Conservation (phyloP, 2,113 vertebrate genomes). For the Tragelaphus strepsiceros region DNA sequence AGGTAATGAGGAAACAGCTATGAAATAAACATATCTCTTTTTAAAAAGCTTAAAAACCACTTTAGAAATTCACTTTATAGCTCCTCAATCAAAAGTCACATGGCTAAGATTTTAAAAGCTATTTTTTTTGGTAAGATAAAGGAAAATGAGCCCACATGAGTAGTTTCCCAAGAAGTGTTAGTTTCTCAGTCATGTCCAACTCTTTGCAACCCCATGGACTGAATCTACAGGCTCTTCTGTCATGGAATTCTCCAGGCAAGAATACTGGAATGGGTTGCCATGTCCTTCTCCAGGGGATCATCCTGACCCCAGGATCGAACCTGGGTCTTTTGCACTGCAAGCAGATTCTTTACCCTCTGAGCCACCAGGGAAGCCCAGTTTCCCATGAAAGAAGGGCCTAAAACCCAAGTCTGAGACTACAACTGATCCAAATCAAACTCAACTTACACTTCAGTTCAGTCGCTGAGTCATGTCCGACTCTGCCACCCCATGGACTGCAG, state of each 20-base stretch:
- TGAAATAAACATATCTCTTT: background rate
- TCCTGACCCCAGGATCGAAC: background rate
- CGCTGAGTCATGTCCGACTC: background rate
- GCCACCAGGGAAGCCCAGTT: background rate
- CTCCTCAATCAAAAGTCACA: background rate
- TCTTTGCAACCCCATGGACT: background rate
- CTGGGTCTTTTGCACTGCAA: rapidly evolving
- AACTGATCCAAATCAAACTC: background rate
- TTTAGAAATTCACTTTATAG: background rate
- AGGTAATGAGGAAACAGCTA: background rate
- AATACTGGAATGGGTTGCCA: background rate
- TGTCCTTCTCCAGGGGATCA: background rate
- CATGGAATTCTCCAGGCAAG: background rate
- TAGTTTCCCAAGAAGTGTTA: background rate
- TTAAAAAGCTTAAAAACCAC: background rate
- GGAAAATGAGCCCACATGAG: background rate
- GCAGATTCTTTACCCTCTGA: background rate
- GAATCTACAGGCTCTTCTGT: background rate
- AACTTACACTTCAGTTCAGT: background rate
- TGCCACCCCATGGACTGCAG: background rate
- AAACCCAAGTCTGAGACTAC: background rate
- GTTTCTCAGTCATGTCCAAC: background rate
- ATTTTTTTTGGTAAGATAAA: background rate
- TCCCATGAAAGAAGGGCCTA: background rate
- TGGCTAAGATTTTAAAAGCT: background rate